These are phyloP conservation scores for Pelobates cultripes DNA, from an alignment of 2,797 vertebrate genomes.

Conservation along the genomic window DNA sequence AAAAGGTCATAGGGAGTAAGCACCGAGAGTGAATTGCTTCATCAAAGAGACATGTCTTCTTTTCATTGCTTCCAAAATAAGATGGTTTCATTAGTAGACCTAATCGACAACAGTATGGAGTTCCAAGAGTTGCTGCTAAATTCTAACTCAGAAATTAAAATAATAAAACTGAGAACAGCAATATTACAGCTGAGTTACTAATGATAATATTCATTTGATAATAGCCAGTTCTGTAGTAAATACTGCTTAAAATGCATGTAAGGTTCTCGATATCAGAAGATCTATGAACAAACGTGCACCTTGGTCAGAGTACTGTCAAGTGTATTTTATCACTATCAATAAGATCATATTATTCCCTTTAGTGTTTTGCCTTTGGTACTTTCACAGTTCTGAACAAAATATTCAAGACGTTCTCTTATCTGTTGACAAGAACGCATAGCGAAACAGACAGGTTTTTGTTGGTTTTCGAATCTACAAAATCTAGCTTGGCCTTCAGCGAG, in stretches of 20 bases:
- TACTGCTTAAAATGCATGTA: constrained; percentile 5
- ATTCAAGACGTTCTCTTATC: constrained; percentile 33
- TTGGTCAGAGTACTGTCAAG: constrained; percentile 13
- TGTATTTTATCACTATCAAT: constrained; percentile 38
- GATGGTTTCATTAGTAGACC: too few relatives aligned
- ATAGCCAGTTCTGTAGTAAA: background rate
- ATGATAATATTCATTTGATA: background rate
- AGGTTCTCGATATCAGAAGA: constrained; percentile 11
- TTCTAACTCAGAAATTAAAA: too few relatives aligned
- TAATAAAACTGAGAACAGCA: too few relatives aligned
- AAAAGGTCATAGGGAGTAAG: too few relatives aligned
- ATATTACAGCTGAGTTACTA: background rate
- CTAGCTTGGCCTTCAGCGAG: constrained; percentile 13
- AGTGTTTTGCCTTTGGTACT: constrained; percentile 29
- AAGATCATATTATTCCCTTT: constrained; percentile 19
- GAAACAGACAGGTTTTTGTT: constrained; percentile 20
- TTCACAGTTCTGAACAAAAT: constrained; percentile 23
- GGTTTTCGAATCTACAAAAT: constrained; percentile 1
- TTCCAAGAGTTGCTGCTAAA: too few relatives aligned
- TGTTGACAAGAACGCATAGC: constrained; percentile 16
- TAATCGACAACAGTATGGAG: too few relatives aligned
- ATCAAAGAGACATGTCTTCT: too few relatives aligned
- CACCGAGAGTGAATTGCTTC: too few relatives aligned
- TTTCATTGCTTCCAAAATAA: too few relatives aligned
- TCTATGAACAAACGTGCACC: constrained; percentile 29